Evolutionary conservation across 2,113 vertebrate genomes (phyloP), one percentile per base, ranked within the genome.

Genomic region (Chroicocephalus ridibundus): DNA sequence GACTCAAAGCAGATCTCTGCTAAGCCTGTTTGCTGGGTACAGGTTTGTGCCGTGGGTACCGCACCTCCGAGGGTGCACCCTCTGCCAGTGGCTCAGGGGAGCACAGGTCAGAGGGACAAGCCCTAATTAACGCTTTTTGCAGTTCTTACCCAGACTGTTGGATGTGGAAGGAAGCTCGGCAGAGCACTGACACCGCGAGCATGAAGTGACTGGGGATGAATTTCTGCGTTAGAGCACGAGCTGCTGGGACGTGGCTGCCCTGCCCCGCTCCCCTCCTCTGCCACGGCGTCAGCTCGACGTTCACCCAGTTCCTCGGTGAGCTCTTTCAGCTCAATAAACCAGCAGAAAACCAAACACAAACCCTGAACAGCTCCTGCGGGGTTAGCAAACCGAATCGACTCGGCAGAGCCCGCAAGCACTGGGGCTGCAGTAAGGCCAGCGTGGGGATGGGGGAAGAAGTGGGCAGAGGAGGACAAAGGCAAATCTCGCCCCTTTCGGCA

Each of bases 41-140:
- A 10, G 26, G 1, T 16, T 15, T 0, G 0, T 19, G 2, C 6
- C n/a, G 17, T 0, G 2, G 34, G 52, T 34, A 4, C 61, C 6
- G 2, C 24, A 6, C 27, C 16, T 2, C 31, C 4, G 3, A 20
- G 54, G 60, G 52, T 9, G 3, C 29, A 7, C 2, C 10, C 31
- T 40, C 54, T 51, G 80, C 70, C 13, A 0, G 10, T 13, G 31
- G 68, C 62, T 38, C 36, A 1, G 66, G 51, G 11, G 25, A 10
- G 6, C 46, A 3, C 36, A 18, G 25, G 2, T 0, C 3, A 19
- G 55, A 54, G 52, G 57, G 18, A 36, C 19, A 5, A 29, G 5
- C 25, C 25, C 58, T 25, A 3, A 36, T n/a, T 22, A n/a, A 24
- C 3, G 14, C 5, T 71, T 52, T 54, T 16, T 5, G 10, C 31